Conservation (phyloP, 2,113 vertebrate species). For the Scartelaos histophorus region DNA sequence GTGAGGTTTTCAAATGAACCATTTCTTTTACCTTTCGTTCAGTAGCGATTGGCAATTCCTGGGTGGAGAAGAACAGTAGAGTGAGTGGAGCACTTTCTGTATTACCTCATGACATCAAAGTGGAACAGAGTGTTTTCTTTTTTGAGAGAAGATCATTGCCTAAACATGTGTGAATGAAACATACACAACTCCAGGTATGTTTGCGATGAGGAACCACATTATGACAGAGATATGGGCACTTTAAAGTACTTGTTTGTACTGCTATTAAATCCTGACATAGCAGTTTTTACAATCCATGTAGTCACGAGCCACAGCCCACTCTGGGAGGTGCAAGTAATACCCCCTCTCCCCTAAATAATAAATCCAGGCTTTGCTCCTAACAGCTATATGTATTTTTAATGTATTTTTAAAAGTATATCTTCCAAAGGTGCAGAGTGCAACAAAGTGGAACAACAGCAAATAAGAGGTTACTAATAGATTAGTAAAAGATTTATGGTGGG, state of each 20-base stretch:
- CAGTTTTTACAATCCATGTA: slow-evolving; percentile 15
- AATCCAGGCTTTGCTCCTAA: slow-evolving; percentile 51
- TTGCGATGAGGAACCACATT: too few relatives aligned
- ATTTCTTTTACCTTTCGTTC: too few relatives aligned
- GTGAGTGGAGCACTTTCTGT: too few relatives aligned
- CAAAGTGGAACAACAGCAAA: slow-evolving; percentile 56
- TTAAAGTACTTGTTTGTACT: neutral
- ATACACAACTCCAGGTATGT: too few relatives aligned
- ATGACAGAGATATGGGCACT: too few relatives aligned
- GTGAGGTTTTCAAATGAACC: too few relatives aligned
- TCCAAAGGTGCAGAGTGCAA: slow-evolving; percentile 48
- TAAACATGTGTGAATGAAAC: too few relatives aligned
- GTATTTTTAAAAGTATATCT: slow-evolving; percentile 63
- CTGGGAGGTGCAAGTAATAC: slow-evolving; percentile 41
- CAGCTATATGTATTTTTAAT: slow-evolving; percentile 67
- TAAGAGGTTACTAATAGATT: slow-evolving; percentile 64
- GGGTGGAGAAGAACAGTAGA: too few relatives aligned
- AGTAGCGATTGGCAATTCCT: too few relatives aligned
- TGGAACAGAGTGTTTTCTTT: too few relatives aligned
- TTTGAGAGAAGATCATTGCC: too few relatives aligned
- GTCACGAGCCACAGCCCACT: slow-evolving; percentile 20
- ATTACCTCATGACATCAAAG: too few relatives aligned
- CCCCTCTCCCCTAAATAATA: slow-evolving; percentile 60
- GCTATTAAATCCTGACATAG: neutral
- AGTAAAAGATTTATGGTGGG: slow-evolving; percentile 66